Base-by-base conservation (phyloP, 2,888 invertebrate genomes). In the Aphodius granarius region DNA sequence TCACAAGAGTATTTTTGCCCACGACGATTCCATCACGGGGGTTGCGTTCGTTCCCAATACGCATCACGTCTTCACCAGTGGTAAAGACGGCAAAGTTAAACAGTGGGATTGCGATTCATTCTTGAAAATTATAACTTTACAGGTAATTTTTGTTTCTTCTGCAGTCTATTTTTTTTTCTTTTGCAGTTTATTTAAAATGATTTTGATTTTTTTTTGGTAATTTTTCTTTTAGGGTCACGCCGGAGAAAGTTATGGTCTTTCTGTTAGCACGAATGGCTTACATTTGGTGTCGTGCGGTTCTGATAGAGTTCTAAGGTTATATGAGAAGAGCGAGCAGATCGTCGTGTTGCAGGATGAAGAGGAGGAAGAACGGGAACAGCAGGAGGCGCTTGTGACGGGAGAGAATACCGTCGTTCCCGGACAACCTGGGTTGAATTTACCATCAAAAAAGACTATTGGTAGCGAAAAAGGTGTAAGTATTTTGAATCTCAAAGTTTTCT, bases 101-200 rank as follows among this genome's bases (percentile, higher is more conserved):
- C 94, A 99, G 85, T 99, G 99, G 98, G 99, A 99, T 87, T 97
- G 92, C 0, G 98, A 98, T 86, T 93, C 90, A 70, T 98, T 94
- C 84, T 92, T 96, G 78, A 95, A 96, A 87, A 96, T 99, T 78
- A 90, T 95, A n/a, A 95, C 95, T 0, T 86, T 98, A 21, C 91
- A 94, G 88, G 96, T 95, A 62, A 75, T 20, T 23, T 68, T 22
- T 17, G 43, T 64, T 65, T 15, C 6, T 71, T 22, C 5, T 71
- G 3, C 23, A 2, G 17, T 70, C 17, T 22, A 23, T 22, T 18
- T 21, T 23, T 43, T 43, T 2, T 43, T 43, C 17, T 6, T 16
- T 63, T 63, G 16, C 6, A 62, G 5, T 72, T 63, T 72, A 9
- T 72, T 68, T 66, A 13, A 64, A 5, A 23, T 23, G n/a, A 66